Evolutionary conservation across 2,797 vertebrate species (phyloP).

Genomic region (Botia kubotai): DNA sequence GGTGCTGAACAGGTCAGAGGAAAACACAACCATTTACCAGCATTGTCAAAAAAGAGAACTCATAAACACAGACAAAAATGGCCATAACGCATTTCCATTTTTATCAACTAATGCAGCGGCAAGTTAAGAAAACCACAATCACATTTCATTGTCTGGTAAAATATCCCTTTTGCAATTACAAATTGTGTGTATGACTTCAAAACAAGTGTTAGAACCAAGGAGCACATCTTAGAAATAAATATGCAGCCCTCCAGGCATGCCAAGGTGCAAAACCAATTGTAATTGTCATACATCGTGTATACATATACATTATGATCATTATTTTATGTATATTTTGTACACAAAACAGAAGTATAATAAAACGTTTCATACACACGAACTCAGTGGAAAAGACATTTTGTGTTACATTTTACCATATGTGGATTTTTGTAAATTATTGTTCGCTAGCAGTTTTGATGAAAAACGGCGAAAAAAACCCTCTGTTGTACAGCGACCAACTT

Average conservation of each 20-base stretch:
- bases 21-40: background rate
- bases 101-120: slow-evolving; percentile 36
- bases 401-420: background rate
- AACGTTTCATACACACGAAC: slow-evolving; percentile 8
- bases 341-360: slow-evolving; percentile 26
- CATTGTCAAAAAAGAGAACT: background rate
- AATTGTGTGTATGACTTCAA: slow-evolving; percentile 2
- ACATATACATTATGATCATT: slow-evolving; percentile 38
- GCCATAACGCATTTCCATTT: background rate
- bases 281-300: slow-evolving; percentile 23
- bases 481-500: background rate
- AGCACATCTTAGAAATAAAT: slow-evolving; percentile 32
- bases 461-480: background rate
- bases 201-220: slow-evolving; percentile 20
- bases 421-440: background rate
- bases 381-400: background rate
- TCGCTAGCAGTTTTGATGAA: background rate
- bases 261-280: slow-evolving; percentile 19
- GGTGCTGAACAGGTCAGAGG: background rate
- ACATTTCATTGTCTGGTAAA: slow-evolving; percentile 32
- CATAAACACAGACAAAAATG: slow-evolving; percentile 24
- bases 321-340: slow-evolving; percentile 1
- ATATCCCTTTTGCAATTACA: slow-evolving; percentile 28
- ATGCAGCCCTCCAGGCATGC: slow-evolving; percentile 21
- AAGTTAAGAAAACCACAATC: slow-evolving; percentile 27